Evolutionary conservation across 2,113 vertebrate species (phyloP).

Genomic region (Phylloscopus trochilus): DNA sequence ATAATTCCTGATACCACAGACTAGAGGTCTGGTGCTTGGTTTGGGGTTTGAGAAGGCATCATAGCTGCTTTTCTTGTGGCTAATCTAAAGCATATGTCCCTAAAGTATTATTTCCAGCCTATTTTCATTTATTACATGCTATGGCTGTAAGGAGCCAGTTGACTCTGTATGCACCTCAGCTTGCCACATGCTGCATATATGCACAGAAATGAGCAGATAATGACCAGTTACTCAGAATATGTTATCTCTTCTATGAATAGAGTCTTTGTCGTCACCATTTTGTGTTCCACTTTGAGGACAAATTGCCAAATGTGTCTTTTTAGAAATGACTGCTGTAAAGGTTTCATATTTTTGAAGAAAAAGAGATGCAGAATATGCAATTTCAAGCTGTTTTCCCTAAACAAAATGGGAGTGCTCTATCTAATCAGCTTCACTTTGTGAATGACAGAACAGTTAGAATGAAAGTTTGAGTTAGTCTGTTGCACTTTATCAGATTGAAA

Average conservation of each 20-base stretch:
- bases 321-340: background rate
- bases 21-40: background rate
- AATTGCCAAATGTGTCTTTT: background rate
- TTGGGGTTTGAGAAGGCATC: background rate
- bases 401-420: background rate
- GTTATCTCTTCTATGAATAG: background rate
- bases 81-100: background rate
- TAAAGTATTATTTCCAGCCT: background rate
- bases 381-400: background rate
- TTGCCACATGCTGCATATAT: background rate
- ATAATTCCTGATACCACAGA: background rate
- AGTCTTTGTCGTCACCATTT: background rate
- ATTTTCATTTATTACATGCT: background rate
- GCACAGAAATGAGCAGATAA: background rate
- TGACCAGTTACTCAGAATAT: background rate
- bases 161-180: background rate
- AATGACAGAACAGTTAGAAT: background rate
- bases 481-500: background rate
- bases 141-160: background rate
- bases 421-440: background rate
- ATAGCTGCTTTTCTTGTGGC: background rate
- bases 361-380: background rate
- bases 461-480: background rate
- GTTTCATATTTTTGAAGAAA: background rate
- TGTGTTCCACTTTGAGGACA: background rate